Evolutionary conservation across 2,797 vertebrate species (phyloP), one percentile per base, ranked within the genome.

Genomic region (Pipistrellus kuhlii): DNA sequence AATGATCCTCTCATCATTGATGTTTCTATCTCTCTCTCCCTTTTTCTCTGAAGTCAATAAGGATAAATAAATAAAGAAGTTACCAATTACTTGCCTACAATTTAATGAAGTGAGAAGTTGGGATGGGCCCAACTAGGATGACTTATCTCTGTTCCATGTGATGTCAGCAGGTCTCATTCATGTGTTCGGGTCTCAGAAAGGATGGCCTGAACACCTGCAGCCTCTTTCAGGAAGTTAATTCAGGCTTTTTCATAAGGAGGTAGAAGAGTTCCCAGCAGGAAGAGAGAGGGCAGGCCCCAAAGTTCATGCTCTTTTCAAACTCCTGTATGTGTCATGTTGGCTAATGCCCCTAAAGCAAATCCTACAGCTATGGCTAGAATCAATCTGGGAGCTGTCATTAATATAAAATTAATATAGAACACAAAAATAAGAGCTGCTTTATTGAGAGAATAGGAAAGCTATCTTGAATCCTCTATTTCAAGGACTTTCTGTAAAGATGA

Each of bases 401-500:
- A 17, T 44, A 30, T 13, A 55, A 88, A 35, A n/a, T 68, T 59
- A 59, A 59, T 62, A 83, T 85, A 25, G 20, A 51, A 62, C 53
- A 85, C 62, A 88, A 94, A 94, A 62, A 13, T 27, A 38, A n/a
- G 6, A 71, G 10, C 8, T 68, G 86, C 86, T 80, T 17, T 35
- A 55, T 30, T 84, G 71, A 55, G 30, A 87, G 13, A 78, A 41
- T 20, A 77, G 30, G 35, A 85, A 92, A 76, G 11, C n/a, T 85
- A 55, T 38, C 51, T 80, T 90, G 35, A 80, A 69, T 27, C 27
- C 14, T 92, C 32, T 27, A 9, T 27, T 46, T 90, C 23, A 62
- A 69, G 15, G 88, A 93, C 62, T 78, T 88, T 93, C 69, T 90
- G 73, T 32, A 82, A 93, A 66, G 20, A 93, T 23, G 4, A 85